These are phyloP conservation scores for Neomorphus geoffroyi DNA, from an alignment of 2,797 vertebrate genomes.

Conservation along the genomic window DNA sequence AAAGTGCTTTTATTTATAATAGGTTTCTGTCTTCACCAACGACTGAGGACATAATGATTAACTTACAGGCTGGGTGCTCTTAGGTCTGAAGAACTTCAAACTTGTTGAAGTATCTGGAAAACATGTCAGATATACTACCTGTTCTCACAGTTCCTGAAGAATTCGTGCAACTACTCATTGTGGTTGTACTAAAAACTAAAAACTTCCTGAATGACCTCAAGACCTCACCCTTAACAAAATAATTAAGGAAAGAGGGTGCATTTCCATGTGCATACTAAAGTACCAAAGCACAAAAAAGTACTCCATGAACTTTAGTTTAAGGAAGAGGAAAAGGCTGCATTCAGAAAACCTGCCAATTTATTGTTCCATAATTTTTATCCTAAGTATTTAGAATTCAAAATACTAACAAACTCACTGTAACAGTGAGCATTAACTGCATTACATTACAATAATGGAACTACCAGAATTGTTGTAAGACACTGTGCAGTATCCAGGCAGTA, in stretches of 20 bases:
- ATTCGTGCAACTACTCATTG: background rate
- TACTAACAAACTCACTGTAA: background rate
- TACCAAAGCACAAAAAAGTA: background rate
- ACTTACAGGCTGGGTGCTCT: constrained; percentile 9
- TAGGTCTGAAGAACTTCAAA: constrained; percentile 7
- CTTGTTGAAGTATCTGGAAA: constrained; percentile 19
- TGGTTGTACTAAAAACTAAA: background rate
- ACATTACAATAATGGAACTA: background rate
- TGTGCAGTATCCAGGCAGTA: background rate
- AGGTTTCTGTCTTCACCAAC: constrained; percentile 54
- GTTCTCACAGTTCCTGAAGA: background rate
- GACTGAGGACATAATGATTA: constrained; percentile 31
- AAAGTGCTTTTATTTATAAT: constrained; percentile 43
- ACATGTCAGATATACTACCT: background rate
- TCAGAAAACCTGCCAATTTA: background rate
- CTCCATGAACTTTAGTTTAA: background rate
- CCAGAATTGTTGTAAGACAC: background rate
- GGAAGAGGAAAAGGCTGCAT: background rate
- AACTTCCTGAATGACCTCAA: background rate
- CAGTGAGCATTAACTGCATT: background rate
- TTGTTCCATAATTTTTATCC: background rate
- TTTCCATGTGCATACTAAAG: background rate
- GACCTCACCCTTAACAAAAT: background rate
- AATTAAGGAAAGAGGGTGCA: background rate
- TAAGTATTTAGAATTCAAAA: background rate